Conservation (phyloP, 2,888 invertebrate genomes). For the Apantesis nais region DNA sequence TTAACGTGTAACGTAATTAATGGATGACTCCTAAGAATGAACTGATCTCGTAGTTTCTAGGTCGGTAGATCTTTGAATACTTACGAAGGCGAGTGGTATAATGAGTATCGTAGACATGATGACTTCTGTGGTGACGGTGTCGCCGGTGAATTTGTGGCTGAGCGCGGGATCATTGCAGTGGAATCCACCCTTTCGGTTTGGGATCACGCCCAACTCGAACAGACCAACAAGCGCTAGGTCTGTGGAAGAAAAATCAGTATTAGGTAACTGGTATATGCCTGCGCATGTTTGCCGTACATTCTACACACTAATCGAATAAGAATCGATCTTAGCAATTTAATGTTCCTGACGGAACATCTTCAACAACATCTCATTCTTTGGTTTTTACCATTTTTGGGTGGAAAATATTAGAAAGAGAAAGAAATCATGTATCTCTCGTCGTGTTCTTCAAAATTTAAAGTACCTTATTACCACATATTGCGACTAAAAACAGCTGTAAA, state of each 20-base stretch:
- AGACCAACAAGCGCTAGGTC: slow-evolving; percentile 80
- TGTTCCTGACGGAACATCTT: no score
- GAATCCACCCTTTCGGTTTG: slow-evolving; percentile 87
- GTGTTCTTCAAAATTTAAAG: no score
- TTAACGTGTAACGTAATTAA: no score
- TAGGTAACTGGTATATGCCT: background rate
- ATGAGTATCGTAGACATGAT: slow-evolving; percentile 80
- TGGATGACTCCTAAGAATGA: background rate
- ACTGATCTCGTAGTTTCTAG: no score
- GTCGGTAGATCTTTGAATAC: slow-evolving; percentile 45
- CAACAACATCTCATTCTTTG: no score
- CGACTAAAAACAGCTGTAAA: no score
- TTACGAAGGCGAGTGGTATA: slow-evolving; percentile 85
- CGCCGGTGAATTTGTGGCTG: slow-evolving; percentile 87
- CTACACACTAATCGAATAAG: no score
- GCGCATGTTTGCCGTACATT: background rate
- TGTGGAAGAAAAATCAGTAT: slow-evolving; percentile 68
- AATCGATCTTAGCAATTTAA: no score
- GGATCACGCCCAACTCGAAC: slow-evolving; percentile 87
- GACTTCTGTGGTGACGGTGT: slow-evolving; percentile 84
- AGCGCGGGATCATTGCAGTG: slow-evolving; percentile 89
- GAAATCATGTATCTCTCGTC: no score
- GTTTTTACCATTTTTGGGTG: no score
- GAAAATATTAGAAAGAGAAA: no score
- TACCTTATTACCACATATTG: no score